Base-by-base conservation (phyloP, 2,797 vertebrate genomes). In the Acanthurus tractus region DNA sequence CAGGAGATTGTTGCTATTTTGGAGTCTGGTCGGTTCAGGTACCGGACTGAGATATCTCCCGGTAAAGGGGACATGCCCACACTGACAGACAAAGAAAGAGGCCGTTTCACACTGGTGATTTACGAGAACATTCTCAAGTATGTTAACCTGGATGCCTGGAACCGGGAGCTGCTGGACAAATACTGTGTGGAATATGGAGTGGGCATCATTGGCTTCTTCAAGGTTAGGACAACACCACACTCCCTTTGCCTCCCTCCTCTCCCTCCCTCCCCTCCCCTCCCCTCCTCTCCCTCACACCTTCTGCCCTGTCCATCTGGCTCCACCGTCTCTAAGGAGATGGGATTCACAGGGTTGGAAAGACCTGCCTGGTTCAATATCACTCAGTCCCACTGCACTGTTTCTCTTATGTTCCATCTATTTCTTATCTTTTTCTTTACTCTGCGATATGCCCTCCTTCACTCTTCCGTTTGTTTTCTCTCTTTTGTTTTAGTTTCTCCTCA, bases 1-100 rank as follows among this genome's bases (percentile, higher is more conserved):
- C 98, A 99, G 94, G 98, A 99, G 90, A 99, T 99, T 0, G 97
- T 99, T 89, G 98, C 98, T 84, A 98, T 99, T 88, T 88, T 99
- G 94, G 98, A 99, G 93, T 99, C 98, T 0, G 97, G 97, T 40
- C 95, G 97, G 63, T 99, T 99, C 92, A 97, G 96, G 76, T 99
- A 99, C 89, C 96, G 97, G 89, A 98, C 97, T 0, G 98, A 99
- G 91, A 99, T 99, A 0, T 98, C 98, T 2, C 98, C 98, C 0
- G 98, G 98, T 40, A 99, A 99, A 85, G 98, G 98, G 8, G 98
- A 99, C 91, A 99, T 99, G 98, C 98, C 98, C 82, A 99, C 98
- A 0, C 86, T 99, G 81, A 99, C 98, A 0, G 98, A 99, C 94
- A 97, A 98, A 90, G 98, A 99, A 88, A 92, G 97, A 0, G 98